These are phyloP conservation scores for Cydia strobilella DNA, from an alignment of 1,140 invertebrate genomes.

Conservation along the genomic window DNA sequence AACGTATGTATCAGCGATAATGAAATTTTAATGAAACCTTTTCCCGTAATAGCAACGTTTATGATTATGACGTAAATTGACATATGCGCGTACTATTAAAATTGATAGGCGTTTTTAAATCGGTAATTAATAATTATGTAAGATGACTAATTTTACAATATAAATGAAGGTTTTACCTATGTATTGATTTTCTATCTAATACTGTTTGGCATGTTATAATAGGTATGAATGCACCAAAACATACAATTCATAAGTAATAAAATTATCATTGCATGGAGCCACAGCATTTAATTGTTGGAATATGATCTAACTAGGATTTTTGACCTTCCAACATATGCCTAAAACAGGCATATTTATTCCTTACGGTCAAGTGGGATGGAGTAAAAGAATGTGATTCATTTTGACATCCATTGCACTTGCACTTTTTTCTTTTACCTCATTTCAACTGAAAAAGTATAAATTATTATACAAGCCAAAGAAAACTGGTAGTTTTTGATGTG, in stretches of 20 bases:
- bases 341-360: not conserved
- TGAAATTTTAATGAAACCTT: no score
- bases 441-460: not conserved
- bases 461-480: constrained; percentile 7
- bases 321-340: not conserved
- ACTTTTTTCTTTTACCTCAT: not conserved
- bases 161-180: not conserved
- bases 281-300: not conserved
- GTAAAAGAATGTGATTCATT: not conserved
- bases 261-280: not conserved
- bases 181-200: not conserved
- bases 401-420: not conserved
- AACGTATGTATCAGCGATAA: no score
- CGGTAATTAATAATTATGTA: not conserved
- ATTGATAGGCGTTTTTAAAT: not conserved
- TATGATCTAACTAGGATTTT: constrained; percentile 9
- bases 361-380: not conserved
- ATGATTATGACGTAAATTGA: no score
- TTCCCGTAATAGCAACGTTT: no score
- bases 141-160: not conserved
- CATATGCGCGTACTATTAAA: not conserved
- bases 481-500: constrained; percentile 1
- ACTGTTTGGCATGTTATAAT: not conserved
- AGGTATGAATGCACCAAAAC: not conserved
- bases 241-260: not conserved